Evolutionary conservation across 2,888 invertebrate genomes (phyloP).

Genomic region (Orchesellides sinensis): DNA sequence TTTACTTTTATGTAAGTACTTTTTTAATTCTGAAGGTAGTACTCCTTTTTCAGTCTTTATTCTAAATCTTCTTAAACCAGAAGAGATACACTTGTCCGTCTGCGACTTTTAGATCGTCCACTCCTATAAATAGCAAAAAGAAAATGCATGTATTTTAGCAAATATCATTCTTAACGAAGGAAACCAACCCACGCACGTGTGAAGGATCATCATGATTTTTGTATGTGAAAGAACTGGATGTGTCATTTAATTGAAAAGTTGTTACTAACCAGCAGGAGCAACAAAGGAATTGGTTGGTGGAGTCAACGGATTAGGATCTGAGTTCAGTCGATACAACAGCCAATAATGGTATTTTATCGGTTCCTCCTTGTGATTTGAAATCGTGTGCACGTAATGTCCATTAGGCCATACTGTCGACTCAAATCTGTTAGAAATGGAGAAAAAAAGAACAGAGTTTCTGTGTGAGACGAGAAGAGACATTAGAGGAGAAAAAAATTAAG

Average conservation of each 20-base stretch:
- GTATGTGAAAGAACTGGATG: slow-evolving; percentile 35
- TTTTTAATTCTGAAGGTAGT: slow-evolving; percentile 10
- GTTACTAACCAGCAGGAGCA: slow-evolving; percentile 87
- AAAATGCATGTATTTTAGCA: background rate
- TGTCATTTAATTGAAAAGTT: slow-evolving; percentile 54
- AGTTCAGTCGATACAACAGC: slow-evolving; percentile 89
- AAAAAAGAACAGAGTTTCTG: slow-evolving; percentile 2
- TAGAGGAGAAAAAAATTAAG: background rate
- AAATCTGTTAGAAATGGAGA: slow-evolving; percentile 81
- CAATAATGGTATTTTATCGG: slow-evolving; percentile 92
- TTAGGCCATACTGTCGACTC: slow-evolving; percentile 94
- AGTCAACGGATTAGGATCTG: slow-evolving; percentile 87
- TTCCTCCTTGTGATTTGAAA: slow-evolving; percentile 88
- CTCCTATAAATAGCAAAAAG: slow-evolving; percentile 80
- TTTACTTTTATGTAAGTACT: too few species aligned
- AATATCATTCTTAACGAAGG: background rate
- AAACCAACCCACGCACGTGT: too few species aligned
- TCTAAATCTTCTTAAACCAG: slow-evolving; percentile 93
- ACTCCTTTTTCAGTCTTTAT: slow-evolving; percentile 59
- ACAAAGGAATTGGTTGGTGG: slow-evolving; percentile 92
- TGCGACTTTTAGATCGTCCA: slow-evolving; percentile 90
- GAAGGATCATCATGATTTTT: background rate
- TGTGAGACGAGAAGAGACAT: background rate
- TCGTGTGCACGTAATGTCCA: slow-evolving; percentile 93
- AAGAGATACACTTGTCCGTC: slow-evolving; percentile 93